phyloP scores from a whole-genome alignment of 1,140 invertebrate species.

The Trachymyrmex cornetzi region DNA sequence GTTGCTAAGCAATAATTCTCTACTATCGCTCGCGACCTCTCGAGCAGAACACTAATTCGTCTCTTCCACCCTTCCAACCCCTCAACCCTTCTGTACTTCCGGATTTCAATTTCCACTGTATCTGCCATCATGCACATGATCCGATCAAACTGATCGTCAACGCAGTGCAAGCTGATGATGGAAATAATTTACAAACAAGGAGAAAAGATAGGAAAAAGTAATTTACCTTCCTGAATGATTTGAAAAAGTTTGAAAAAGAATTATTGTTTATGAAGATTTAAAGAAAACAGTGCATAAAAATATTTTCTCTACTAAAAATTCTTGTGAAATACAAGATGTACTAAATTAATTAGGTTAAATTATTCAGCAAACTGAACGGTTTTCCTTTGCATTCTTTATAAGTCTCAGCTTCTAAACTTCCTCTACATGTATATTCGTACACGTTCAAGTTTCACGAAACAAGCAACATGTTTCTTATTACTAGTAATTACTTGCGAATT shows the following conservation, averaged over 20 bases:
- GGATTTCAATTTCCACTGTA: slow-evolving; percentile 53
- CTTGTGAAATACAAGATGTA: not conserved
- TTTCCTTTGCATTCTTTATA: not conserved
- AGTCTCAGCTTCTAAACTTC: not conserved
- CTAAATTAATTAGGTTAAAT: slow-evolving; percentile 7
- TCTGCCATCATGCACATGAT: slow-evolving; percentile 44
- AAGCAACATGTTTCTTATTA: slow-evolving; percentile 24
- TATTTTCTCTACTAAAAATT: too few relatives aligned
- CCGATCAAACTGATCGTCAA: slow-evolving; percentile 40
- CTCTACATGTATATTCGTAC: slow-evolving; percentile 1
- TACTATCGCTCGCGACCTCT: slow-evolving; percentile 60
- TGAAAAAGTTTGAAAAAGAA: not conserved
- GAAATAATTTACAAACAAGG: slow-evolving; percentile 20
- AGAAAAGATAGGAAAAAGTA: not conserved
- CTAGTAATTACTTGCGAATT: slow-evolving; percentile 38
- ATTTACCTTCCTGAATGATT: not conserved
- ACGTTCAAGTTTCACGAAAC: not conserved
- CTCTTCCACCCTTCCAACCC: slow-evolving; percentile 43
- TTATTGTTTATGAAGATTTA: not conserved
- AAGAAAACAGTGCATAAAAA: not conserved
- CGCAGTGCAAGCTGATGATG: not conserved
- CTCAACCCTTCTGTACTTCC: slow-evolving; percentile 33
- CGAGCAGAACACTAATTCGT: slow-evolving; percentile 65
- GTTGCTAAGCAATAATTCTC: slow-evolving; percentile 66
- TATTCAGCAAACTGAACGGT: not conserved